Base-by-base conservation (phyloP, 2,888 invertebrate species). In the Dermolepida albohirtum region DNA sequence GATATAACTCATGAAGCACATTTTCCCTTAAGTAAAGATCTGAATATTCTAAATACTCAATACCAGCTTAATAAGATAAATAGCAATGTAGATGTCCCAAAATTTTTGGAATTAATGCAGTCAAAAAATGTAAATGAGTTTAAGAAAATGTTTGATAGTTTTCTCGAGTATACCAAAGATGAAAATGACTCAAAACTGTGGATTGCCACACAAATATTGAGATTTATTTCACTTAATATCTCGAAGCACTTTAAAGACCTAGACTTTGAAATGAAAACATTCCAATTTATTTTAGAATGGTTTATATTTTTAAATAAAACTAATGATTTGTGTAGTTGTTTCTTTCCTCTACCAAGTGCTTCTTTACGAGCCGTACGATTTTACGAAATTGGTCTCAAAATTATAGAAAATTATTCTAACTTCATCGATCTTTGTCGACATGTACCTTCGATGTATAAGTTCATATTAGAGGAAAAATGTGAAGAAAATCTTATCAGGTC, bases 361-460 rank as follows among this genome's bases (percentile, higher is more conserved):
- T 85, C 75, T 82, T 80, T 49, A 82, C 81, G 74, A 79, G 81
- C 71, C 78, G 78, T 78, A 85, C 84, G 85, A 41, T 89, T 86
- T 80, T 84, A 86, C 0, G 83, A 87, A 40, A 77, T 89, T 49
- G 89, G 89, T 41, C 86, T 86, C 74, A 81, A 84, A 72, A 85
- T 90, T 71, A 83, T 89, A 50, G 85, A 86, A 68, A 85, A 80
- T 67, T 86, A 87, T 72, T 84, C 84, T 81, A 80, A 82, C 5
- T 81, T 77, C 70, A 81, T 84, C 2, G 59, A 29, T 50, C 64
- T 76, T 64, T 70, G 65, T 44, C 66, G 51, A 49, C 81, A 82
- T 73, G 87, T 90, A 85, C 90, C 90, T 51, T 88, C 86, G 74
- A 83, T 90, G 76, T 90, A 89, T 88, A 84, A 85, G 64, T 86